Evolutionary conservation across 1,140 invertebrate genomes (phyloP), one percentile per base, ranked within the genome.

Genomic region (Nylanderia fulva): DNA sequence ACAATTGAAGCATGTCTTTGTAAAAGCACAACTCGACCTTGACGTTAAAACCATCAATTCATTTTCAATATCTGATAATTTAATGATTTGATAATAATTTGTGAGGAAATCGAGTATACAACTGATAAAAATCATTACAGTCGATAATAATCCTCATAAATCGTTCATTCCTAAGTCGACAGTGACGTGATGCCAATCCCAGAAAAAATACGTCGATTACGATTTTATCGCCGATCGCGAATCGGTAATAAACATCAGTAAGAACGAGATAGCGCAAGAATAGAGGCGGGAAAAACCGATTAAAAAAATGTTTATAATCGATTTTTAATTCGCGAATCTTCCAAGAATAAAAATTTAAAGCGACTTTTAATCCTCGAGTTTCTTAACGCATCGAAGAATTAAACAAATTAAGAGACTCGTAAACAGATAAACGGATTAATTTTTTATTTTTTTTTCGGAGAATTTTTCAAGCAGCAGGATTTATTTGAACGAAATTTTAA

Each of bases 61-160:
- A 71, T 11, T 82, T 71, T 45, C 36, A 60, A 82, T 72, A 13
- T 18, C 24, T 72, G 56, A 87, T 72, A 86, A 85, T 71, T 87
- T 87, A 76, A 66, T 69, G 63, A 87, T 87, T 83, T 52, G 54
- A 75, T 71, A 77, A 82, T 79, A 84, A 89, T 89, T 90, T 75
- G 84, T 42, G 58, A 86, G 56, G 64, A 85, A 90, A 91, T 90
- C 61, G 69, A 85, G 60, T 4, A 48, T 48, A 63, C 33, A 45
- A 18, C 45, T 84, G 84, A 90, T 88, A 91, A 89, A 80, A 56
- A 75, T 75, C 54, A 77, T 84, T 89, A 82, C 83, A 71, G 39
- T 72, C 45, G 90, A 91, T 92, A 90, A 68, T 52, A 58, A 90
- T 90, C 75, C 86, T 85, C 84, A 85, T 91, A 89, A 91, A 91